Evolutionary conservation across 2,888 invertebrate species (phyloP), one percentile per base, ranked within the genome.

Genomic region (Drosophila melanocephala): DNA sequence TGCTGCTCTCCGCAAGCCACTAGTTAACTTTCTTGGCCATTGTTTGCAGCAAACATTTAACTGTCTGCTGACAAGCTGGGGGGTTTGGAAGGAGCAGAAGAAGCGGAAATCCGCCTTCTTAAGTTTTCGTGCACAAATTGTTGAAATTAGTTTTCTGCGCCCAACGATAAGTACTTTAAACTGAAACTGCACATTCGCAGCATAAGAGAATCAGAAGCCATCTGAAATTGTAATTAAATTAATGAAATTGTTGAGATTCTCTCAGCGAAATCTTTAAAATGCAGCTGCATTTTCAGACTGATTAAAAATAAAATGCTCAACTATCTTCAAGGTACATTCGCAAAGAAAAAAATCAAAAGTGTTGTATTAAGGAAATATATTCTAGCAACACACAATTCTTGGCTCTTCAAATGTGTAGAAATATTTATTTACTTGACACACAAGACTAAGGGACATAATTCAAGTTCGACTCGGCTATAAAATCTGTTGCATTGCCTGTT

Each of bases 91-190:
- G 39, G 33, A 19, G 28, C 22, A n/a, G 44, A n/a, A 30, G 32
- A 22, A 32, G 30, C 83, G 90, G 90, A 88, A 87, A 89, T 90
- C 85, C 90, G 87, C 67, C 82, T 80, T 75, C 76, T 66, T 65
- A 83, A 90, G 85, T 87, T 88, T 86, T 82, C 67, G 74, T 81
- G 84, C 89, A 84, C 87, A 88, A 88, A 89, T 88, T 88, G 90
- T 88, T 90, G 80, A 90, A 88, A 88, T 88, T 90, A 90, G 90
- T 90, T 88, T 88, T 87, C 83, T 77, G 81, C 77, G 75, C 74
- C 76, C 62, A 84, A 84, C 79, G 90, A 87, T 89, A 90, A 89
- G 76, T 81, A 75, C 87, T 82, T 88, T 78, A 87, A 82, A 82
- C 84, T 69, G 77, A 89, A 14, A 83, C 79, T 80, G 77, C 77